Evolutionary conservation across 2,113 vertebrate genomes (phyloP), one percentile per base, ranked within the genome.

Genomic region (Numida meleagris): DNA sequence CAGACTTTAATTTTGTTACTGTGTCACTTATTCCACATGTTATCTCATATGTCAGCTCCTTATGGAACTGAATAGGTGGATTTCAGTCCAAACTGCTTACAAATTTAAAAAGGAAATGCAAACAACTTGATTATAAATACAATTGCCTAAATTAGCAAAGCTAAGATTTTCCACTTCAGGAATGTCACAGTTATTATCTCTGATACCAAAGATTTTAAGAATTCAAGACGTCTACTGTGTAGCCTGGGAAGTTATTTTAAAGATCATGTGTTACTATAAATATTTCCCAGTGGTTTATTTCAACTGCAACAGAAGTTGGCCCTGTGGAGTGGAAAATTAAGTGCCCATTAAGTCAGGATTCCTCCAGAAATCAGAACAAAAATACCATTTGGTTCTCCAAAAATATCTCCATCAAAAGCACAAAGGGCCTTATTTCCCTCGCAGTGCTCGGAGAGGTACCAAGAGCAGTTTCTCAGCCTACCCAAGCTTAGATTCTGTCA

Each of bases 211-310:
- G 70, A 90, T 19, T 82, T 59, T 50, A 88, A 94, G 46, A 92
- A 90, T 82, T 67, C 55, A 57, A 93, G 89, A 79, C 29, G 51
- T 89, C 34, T 34, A 65, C 20, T 61, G 21, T 3, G 25, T 14
- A 65, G 89, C 20, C 57, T 84, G 36, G 53, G 29, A 86, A 90
- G 90, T 76, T 96, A 92, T 93, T 96, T 95, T 93, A 81, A 92
- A 91, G 58, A 90, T 88, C 90, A 86, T 62, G 53, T 57, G 82
- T 57, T 76, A 86, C 65, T 75, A 79, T 53, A 95, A 97, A 93
- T 95, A 96, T 58, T 95, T 93, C 94, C 76, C 73, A 90, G 48
- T 21, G 84, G 61, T 68, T 93, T 7, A 51, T 67, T 73, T 86
- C 53, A 82, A 73, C 50, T 65, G 82, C 85, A 76, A 81, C 75